Percentiles rank a stretch among this genome's conserved stretches.
phyloP scores from a whole-genome alignment of 1,140 invertebrate species.

The Lepidurus arcticus region DNA sequence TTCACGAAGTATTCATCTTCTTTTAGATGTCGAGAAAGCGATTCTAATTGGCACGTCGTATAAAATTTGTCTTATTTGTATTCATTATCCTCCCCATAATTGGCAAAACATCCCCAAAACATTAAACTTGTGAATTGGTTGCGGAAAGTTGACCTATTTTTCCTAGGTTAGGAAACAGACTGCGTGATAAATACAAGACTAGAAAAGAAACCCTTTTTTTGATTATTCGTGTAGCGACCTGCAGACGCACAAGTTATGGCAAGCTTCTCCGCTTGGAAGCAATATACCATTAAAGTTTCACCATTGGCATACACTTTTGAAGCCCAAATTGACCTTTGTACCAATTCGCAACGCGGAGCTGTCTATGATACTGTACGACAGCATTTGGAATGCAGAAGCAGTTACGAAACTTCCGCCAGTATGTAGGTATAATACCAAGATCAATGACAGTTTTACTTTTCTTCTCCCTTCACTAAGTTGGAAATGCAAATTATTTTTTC shows the following conservation, averaged over 20 bases:
- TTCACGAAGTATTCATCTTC: not conserved
- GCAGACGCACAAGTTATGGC: not conserved
- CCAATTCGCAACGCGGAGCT: too few species aligned
- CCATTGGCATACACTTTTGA: too few species aligned
- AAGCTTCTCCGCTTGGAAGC: not conserved
- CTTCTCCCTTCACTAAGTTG: too few species aligned
- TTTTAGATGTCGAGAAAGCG: not conserved
- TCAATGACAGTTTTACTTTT: too few species aligned
- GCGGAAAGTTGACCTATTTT: not conserved
- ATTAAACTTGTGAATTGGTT: not conserved
- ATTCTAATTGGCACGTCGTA: not conserved
- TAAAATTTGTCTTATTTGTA: not conserved
- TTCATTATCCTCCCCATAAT: not conserved
- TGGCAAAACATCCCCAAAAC: not conserved
- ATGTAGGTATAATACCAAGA: too few species aligned
- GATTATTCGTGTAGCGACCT: not conserved
- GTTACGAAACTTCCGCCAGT: too few species aligned
- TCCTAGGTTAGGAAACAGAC: not conserved
- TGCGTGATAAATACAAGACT: conserved; percentile 14
- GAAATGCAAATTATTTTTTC: too few species aligned
- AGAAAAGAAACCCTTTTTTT: not conserved
- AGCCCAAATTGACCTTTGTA: too few species aligned
- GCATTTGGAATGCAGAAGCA: too few species aligned
- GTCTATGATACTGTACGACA: too few species aligned
- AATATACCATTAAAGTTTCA: too few species aligned